Percentiles rank a stretch among this genome's conserved stretches.
phyloP scores from a whole-genome alignment of 2,888 invertebrate genomes.

The Drosophila emarginata region DNA sequence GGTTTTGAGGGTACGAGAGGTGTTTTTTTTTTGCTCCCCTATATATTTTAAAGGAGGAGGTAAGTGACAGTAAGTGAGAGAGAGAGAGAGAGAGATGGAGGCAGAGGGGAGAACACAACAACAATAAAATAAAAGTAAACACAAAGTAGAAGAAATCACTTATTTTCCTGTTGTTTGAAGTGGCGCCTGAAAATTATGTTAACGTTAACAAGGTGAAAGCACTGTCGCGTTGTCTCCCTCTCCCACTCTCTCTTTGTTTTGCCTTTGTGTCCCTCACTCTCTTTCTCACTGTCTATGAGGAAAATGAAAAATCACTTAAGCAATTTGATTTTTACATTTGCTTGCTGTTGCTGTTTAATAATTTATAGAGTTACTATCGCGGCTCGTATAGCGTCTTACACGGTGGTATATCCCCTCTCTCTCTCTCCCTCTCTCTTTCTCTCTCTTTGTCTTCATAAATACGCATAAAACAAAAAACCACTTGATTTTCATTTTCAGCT shows the following conservation, averaged over 20 bases:
- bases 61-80: background rate
- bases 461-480: conserved; percentile 64
- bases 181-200: conserved; percentile 72
- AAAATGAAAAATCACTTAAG: conserved; percentile 79
- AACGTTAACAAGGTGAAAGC: conserved; percentile 78
- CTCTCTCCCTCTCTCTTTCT: background rate
- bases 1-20: conserved; percentile 40
- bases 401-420: background rate
- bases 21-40: background rate
- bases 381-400: background rate
- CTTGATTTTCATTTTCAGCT: conserved; percentile 60
- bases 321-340: conserved; percentile 74
- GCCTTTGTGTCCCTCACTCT: background rate
- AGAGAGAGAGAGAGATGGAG: too few relatives aligned
- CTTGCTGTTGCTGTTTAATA: conserved; percentile 50
- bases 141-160: conserved; percentile 57
- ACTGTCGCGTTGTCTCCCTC: conserved; percentile 6
- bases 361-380: conserved; percentile 58
- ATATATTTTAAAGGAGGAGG: conserved; percentile 59
- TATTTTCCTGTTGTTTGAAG: conserved; percentile 68
- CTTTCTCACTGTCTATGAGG: too few relatives aligned
- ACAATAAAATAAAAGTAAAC: conserved; percentile 14
- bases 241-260: background rate
- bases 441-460: conserved; percentile 58
- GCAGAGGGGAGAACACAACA: background rate